These are phyloP conservation scores for Dinocampus coccinellae DNA, from an alignment of 2,888 invertebrate genomes.

Conservation along the genomic window DNA sequence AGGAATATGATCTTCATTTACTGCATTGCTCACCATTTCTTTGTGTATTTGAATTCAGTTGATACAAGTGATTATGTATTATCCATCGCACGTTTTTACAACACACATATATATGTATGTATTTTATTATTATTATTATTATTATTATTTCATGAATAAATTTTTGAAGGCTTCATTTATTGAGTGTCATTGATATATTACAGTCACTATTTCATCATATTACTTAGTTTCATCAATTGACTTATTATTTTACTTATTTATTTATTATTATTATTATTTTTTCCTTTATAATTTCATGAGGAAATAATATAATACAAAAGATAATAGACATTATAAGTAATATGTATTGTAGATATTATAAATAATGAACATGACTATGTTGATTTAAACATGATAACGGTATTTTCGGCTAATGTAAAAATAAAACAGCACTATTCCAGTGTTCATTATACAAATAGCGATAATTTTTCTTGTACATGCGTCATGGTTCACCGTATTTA, in stretches of 20 bases:
- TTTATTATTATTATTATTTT: not conserved
- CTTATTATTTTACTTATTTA: not conserved
- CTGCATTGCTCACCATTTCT: not conserved
- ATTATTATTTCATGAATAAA: too few species aligned
- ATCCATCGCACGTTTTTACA: not conserved
- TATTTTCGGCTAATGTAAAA: not conserved
- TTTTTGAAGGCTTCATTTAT: not conserved
- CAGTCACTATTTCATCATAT: not conserved
- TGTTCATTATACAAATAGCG: slow-evolving; percentile 5
- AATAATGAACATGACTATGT: too few species aligned
- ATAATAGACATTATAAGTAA: too few species aligned
- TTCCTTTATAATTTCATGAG: not conserved
- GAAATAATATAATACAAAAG: not conserved
- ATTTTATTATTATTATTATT: too few species aligned
- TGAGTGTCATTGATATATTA: not conserved
- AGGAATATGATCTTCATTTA: not conserved
- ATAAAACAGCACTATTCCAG: not conserved
- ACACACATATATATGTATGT: too few species aligned
- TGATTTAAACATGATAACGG: not conserved
- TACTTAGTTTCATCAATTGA: not conserved
- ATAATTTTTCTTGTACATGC: not conserved
- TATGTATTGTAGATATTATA: too few species aligned
- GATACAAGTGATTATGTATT: not conserved
- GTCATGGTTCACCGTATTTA: not conserved
- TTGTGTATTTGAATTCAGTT: not conserved